phyloP scores from a whole-genome alignment of 2,113 vertebrate species.

The Typhlomys cinereus region DNA sequence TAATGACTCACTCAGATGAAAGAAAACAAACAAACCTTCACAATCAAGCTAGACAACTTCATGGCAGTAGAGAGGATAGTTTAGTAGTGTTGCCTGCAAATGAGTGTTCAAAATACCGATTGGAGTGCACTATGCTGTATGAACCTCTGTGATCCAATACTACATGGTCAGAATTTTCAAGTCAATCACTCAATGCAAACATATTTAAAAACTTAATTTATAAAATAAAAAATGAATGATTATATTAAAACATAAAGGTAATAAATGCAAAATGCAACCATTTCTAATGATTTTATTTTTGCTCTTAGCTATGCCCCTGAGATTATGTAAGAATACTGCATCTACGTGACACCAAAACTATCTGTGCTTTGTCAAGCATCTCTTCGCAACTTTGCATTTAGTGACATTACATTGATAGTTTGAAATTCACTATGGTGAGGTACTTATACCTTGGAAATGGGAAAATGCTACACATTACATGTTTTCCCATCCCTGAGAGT shows the following conservation, averaged over 20 bases:
- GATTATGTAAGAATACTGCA: not conserved
- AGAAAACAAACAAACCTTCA: conserved; percentile 28
- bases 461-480: not conserved
- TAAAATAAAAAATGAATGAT: not conserved
- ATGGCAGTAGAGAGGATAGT: not conserved
- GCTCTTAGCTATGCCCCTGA: not conserved
- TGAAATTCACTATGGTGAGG: not conserved
- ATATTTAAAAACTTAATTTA: conserved; percentile 40
- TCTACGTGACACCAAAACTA: not conserved
- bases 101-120: not conserved
- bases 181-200: not conserved
- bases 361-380: not conserved
- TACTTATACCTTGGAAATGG: conserved; percentile 26
- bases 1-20: not conserved
- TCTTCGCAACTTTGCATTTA: not conserved
- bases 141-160: conserved; percentile 1
- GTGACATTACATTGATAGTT: not conserved
- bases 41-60: not conserved
- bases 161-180: conserved; percentile 12
- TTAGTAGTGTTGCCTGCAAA: not conserved
- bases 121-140: not conserved
- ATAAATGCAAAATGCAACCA: not conserved
- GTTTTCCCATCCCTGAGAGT: not conserved
- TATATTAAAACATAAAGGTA: conserved; percentile 35
- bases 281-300: not conserved